phyloP scores from a whole-genome alignment of 1,140 invertebrate genomes.

The Diprion similis region DNA sequence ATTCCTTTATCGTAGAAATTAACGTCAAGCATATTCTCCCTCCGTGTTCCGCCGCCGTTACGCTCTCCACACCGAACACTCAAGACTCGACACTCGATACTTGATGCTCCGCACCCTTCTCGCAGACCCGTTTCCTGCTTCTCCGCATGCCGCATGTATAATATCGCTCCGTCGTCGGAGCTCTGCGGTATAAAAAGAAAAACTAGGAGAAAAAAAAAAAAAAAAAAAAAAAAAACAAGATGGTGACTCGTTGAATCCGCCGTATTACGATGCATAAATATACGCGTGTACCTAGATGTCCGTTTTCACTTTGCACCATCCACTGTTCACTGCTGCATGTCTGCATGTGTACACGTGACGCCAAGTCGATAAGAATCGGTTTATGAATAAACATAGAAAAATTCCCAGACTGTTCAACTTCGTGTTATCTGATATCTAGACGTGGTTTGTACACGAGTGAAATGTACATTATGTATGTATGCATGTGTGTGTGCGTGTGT shows the following conservation, averaged over 20 bases:
- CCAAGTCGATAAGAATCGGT: neutral
- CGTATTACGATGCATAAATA: no score
- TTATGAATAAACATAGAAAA: slow-evolving; percentile 1
- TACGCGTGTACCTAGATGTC: no score
- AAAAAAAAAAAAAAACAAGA: no score
- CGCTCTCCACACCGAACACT: slow-evolving; percentile 29
- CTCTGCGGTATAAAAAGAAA: neutral
- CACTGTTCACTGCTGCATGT: no score
- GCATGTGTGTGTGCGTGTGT: no score
- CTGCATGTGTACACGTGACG: no score
- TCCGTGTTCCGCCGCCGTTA: slow-evolving; percentile 30
- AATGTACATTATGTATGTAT: no score
- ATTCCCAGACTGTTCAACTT: slow-evolving; percentile 7
- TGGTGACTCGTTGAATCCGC: no score
- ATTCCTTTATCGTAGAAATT: slow-evolving; percentile 60
- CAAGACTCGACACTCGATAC: slow-evolving; percentile 33
- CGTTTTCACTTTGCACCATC: no score
- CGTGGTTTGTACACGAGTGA: neutral
- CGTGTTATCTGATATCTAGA: neutral
- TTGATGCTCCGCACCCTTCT: neutral
- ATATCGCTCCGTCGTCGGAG: neutral
- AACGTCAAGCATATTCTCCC: slow-evolving; percentile 58
- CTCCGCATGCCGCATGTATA: slow-evolving; percentile 34
- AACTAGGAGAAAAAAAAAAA: no score
- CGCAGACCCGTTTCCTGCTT: slow-evolving; percentile 31